Evolutionary conservation across 2,888 invertebrate species (phyloP).

Genomic region (Digitonthophagus gazella): DNA sequence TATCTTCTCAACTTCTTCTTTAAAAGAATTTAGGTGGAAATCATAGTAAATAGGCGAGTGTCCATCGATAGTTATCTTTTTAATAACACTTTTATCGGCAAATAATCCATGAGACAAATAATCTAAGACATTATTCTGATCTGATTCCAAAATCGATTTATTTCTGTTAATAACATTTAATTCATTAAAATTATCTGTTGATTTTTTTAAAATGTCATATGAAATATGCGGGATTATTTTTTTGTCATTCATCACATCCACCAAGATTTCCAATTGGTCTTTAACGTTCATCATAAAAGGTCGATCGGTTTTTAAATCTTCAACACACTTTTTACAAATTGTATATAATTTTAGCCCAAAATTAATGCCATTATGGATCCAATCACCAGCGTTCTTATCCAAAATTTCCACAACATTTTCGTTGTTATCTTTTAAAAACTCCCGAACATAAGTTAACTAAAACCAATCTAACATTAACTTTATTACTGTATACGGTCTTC

Average conservation of each 20-base stretch:
- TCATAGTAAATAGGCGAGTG: neutral
- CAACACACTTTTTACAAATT: constrained; percentile 59
- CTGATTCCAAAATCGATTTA: neutral
- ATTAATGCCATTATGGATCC: constrained; percentile 48
- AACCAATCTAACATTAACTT: too few relatives aligned
- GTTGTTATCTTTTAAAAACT: constrained; percentile 53
- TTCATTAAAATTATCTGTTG: neutral
- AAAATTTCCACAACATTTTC: constrained; percentile 44
- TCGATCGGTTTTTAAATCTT: constrained; percentile 57
- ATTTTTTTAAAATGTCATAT: constrained; percentile 8
- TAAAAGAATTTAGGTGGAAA: constrained; percentile 3
- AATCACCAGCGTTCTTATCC: constrained; percentile 57
- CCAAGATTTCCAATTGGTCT: constrained; percentile 6
- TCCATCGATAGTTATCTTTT: constrained; percentile 1
- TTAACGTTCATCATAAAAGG: constrained; percentile 59
- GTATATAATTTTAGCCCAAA: constrained; percentile 56
- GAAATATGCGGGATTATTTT: constrained; percentile 5
- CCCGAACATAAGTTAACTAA: constrained; percentile 57
- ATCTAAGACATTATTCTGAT: neutral
- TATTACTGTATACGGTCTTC: too few relatives aligned
- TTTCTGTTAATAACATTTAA: neutral
- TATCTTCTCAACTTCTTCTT: constrained; percentile 1
- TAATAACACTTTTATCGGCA: neutral
- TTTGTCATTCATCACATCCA: constrained; percentile 10
- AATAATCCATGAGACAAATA: neutral